Base-by-base conservation (phyloP, 2,888 invertebrate species). In the Tinea semifulvella region DNA sequence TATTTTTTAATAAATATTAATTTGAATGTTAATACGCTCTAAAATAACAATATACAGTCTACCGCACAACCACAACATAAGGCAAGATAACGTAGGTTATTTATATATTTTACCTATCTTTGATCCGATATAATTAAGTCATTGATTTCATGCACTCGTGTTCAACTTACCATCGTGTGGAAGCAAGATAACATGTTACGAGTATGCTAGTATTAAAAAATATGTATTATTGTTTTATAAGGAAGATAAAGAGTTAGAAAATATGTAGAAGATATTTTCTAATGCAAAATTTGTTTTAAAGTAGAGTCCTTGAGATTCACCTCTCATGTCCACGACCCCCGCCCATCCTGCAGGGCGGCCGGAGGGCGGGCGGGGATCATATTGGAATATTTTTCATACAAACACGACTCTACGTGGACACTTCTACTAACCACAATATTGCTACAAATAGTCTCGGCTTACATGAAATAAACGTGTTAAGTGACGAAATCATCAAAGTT, bases 301-400 rank as follows among this genome's bases (percentile, higher is more conserved):
- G 6, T 6, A 6, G n/a, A 2, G 31, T 31, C 31, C 31, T 31
- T 31, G 13, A 31, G 13, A 31, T 14, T 4, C 31, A 31, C 31
- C 31, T 31, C 31, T 14, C 14, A 11, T 2, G 31, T n/a, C n/a
- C 27, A 10, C 35, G 17, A 36, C 36, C 36, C 28, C n/a, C 36
- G 16, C 2, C 10, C 10, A 7, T n/a, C 17, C 36, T 18, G 35
- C 35, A 18, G 52, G 48, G 49, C 46, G 48, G 53, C 46, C 45
- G 49, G 50, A 55, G 49, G 49, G 48, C 42, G 45, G 50, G 55
- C 52, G 48, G 46, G 47, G 46, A 48, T 59, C 55, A 71, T 80
- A 81, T 81, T 80, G 80, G 79, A 81, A 81, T 81, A 81, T 81
- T 79, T 81, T 77, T 79, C 80, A 79, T 77, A 80, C 80, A 81